Evolutionary conservation across 2,888 invertebrate genomes (phyloP).

Genomic region (Andrena haemorrhoa): DNA sequence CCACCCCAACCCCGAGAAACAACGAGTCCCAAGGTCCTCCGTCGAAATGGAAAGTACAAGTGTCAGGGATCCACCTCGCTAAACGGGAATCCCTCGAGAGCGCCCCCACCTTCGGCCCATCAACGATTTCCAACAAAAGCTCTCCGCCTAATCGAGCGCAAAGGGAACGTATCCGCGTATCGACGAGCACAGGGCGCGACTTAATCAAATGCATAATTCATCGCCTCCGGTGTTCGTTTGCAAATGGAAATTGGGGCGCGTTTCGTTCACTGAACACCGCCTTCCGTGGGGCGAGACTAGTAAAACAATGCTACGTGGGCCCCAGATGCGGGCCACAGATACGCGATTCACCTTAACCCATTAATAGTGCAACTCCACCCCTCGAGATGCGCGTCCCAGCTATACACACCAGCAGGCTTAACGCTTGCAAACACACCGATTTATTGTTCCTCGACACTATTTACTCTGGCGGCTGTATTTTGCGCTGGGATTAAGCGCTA

Average conservation of each 20-base stretch:
- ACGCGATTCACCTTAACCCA: conserved; percentile 57
- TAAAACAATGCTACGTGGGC: conserved; percentile 20
- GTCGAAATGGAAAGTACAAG: background rate
- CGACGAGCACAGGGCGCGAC: background rate
- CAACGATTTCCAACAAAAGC: background rate
- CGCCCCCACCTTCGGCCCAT: background rate
- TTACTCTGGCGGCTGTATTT: conserved; percentile 16
- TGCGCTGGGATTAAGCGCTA: background rate
- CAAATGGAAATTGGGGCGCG: conserved; percentile 12
- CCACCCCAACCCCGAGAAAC: background rate
- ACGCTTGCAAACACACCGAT: conserved; percentile 32
- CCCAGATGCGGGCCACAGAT: conserved; percentile 59
- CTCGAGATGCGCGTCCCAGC: background rate
- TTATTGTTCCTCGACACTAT: conserved; percentile 30
- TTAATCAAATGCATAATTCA: conserved; percentile 32
- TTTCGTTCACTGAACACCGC: conserved; percentile 3
- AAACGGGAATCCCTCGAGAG: background rate
- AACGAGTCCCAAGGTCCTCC: background rate
- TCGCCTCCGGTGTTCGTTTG: conserved; percentile 1
- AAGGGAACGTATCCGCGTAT: conserved; percentile 5
- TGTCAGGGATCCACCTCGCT: background rate
- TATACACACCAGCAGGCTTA: background rate
- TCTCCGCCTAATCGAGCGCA: background rate
- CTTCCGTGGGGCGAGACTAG: background rate
- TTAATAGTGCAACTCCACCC: conserved; percentile 63